Evolutionary conservation across 2,797 vertebrate species (phyloP).

Genomic region (Botia almorhae): DNA sequence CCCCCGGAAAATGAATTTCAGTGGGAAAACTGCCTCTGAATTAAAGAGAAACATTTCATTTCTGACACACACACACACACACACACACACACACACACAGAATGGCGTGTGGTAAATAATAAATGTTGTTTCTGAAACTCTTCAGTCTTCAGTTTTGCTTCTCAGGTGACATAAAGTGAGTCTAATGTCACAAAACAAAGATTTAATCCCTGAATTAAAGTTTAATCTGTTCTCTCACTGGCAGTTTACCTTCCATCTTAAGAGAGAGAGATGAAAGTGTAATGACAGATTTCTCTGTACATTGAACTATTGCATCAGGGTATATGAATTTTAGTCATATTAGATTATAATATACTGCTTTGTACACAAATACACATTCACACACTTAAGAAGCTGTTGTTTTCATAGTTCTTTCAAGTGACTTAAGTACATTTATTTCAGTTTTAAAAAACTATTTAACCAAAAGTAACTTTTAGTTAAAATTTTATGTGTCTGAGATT

Average conservation of each 20-base stretch:
- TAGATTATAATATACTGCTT: conserved; percentile 1
- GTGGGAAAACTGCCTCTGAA: not conserved
- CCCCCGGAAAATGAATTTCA: not conserved
- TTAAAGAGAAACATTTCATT: not conserved
- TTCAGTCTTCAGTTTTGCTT: conserved; percentile 1
- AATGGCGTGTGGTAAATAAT: conserved; percentile 35
- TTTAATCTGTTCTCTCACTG: conserved; percentile 30
- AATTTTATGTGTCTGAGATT: no score
- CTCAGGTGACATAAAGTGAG: conserved; percentile 36
- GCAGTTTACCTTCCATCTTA: conserved; percentile 33
- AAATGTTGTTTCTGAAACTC: conserved; percentile 27
- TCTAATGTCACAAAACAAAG: conserved; percentile 43
- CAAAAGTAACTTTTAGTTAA: no score
- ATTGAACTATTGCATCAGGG: conserved; percentile 33
- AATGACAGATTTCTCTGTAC: conserved; percentile 30
- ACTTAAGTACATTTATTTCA: not conserved
- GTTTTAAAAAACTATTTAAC: no score
- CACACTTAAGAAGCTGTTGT: not conserved
- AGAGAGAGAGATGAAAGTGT: conserved; percentile 29
- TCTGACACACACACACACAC: not conserved
- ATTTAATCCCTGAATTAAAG: conserved; percentile 44
- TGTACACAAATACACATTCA: not conserved
- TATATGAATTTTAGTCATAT: conserved; percentile 18
- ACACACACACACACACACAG: not conserved
- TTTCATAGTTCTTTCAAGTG: no score